A percentile compares a stretch with the other conserved stretches of the same genome.
These are phyloP conservation scores for Platerodrilus igneus DNA, from an alignment of 2,888 invertebrate species.

Conservation along the genomic window DNA sequence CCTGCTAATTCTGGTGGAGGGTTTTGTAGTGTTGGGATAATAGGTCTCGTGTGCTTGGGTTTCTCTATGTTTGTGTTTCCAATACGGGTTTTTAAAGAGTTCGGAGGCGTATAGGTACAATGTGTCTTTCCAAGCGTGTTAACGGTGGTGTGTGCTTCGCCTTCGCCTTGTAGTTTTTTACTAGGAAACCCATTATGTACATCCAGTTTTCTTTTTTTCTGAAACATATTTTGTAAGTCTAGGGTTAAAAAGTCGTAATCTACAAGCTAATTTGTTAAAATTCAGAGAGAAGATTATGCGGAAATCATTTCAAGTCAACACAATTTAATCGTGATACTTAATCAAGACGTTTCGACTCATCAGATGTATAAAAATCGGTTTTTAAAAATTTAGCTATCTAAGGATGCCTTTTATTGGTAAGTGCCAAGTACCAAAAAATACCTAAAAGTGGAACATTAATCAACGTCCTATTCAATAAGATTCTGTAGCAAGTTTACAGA, in stretches of 20 bases:
- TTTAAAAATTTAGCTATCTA: no score
- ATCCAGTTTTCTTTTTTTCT: constrained; percentile 51
- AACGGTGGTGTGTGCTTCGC: constrained; percentile 33
- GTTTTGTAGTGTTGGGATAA: constrained; percentile 73
- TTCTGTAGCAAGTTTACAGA: no score
- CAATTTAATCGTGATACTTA: constrained; percentile 30
- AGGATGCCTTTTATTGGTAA: no score
- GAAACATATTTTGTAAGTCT: constrained; percentile 27
- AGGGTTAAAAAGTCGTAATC: no score
- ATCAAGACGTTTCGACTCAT: no score
- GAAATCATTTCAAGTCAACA: constrained; percentile 27
- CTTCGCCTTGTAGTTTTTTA: constrained; percentile 53
- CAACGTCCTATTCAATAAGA: no score
- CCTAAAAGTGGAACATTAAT: no score
- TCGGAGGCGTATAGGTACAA: constrained; percentile 11
- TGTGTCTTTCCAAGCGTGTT: constrained; percentile 10
- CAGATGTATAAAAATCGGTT: no score
- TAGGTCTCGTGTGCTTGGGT: constrained; percentile 39
- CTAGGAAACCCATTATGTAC: constrained; percentile 50
- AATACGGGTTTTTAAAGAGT: constrained; percentile 5
- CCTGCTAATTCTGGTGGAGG: constrained; percentile 72
- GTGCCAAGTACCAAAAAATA: no score
- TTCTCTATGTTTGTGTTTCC: constrained; percentile 18
- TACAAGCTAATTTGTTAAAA: constrained; percentile 8
- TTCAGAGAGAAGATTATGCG: constrained; percentile 49